Percentiles rank a stretch among this genome's conserved stretches.
These are phyloP conservation scores for Bellardia pandia DNA, from an alignment of 2,888 invertebrate species.

Conservation along the genomic window DNA sequence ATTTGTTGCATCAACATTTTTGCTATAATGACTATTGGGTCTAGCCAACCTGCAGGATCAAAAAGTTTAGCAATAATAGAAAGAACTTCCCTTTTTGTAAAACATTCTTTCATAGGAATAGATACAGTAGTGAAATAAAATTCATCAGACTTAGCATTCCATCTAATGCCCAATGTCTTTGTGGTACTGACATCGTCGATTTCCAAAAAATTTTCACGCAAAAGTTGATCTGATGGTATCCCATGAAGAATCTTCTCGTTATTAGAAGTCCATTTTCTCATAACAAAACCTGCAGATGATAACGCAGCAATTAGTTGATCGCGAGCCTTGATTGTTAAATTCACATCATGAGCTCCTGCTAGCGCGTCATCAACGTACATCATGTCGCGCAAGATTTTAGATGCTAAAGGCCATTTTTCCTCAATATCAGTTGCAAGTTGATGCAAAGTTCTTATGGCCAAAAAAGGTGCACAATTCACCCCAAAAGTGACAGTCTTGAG, in stretches of 20 bases:
- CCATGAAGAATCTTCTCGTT: not conserved
- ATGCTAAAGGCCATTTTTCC: constrained; percentile 1
- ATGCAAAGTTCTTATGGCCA: constrained; percentile 32
- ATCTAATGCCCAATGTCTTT: constrained; percentile 15
- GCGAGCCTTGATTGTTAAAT: not conserved
- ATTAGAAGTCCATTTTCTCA: constrained; percentile 10
- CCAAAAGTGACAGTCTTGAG: constrained; percentile 12
- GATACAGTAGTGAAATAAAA: not conserved
- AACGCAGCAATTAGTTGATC: not conserved
- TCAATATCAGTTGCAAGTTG: constrained; percentile 31
- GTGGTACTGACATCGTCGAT: constrained; percentile 1
- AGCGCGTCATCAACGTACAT: constrained; percentile 42
- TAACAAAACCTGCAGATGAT: not conserved
- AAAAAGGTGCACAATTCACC: constrained; percentile 13
- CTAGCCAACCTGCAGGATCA: constrained; percentile 36
- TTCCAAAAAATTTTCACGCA: not conserved
- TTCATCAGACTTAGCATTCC: constrained; percentile 8
- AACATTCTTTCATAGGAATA: not conserved
- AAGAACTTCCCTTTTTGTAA: constrained; percentile 7
- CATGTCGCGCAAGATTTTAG: constrained; percentile 7
- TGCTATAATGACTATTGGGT: constrained; percentile 2
- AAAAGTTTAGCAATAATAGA: constrained; percentile 23
- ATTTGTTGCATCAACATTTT: constrained; percentile 40
- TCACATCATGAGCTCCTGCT: constrained; percentile 23
- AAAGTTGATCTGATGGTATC: not conserved